Conservation (phyloP, 2,797 vertebrate species). For the Todus mexicanus region DNA sequence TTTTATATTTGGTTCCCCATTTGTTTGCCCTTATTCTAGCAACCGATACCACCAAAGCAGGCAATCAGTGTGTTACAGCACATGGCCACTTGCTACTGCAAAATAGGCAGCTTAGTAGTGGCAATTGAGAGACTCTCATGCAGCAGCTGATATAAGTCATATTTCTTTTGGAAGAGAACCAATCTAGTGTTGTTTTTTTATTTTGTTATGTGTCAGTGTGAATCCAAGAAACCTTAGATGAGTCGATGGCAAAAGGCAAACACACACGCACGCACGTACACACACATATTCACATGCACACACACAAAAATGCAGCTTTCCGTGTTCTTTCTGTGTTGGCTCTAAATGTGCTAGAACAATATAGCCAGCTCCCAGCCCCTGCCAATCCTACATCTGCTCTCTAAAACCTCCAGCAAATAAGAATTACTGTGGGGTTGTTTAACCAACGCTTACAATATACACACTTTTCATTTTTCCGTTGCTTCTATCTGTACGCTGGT, state of each 20-base stretch:
- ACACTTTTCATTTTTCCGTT: slow-evolving; percentile 73
- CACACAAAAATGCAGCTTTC: slow-evolving; percentile 68
- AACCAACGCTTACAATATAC: slow-evolving; percentile 82
- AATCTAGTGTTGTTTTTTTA: not conserved
- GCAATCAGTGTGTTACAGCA: slow-evolving; percentile 60
- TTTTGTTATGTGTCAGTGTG: slow-evolving; percentile 66
- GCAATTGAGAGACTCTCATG: slow-evolving; percentile 60
- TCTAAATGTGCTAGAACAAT: slow-evolving; percentile 72
- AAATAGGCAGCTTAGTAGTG: slow-evolving; percentile 67
- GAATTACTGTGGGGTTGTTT: slow-evolving; percentile 81
- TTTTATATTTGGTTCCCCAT: slow-evolving; percentile 73
- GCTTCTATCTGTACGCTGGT: slow-evolving; percentile 69
- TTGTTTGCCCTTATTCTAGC: slow-evolving; percentile 79
- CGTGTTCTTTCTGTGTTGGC: slow-evolving; percentile 76
- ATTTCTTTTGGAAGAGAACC: slow-evolving; percentile 77
- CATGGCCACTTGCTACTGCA: slow-evolving; percentile 69
- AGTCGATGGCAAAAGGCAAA: slow-evolving; percentile 39
- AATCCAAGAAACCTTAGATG: slow-evolving; percentile 74
- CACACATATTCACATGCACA: not conserved
- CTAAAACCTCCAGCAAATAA: slow-evolving; percentile 87
- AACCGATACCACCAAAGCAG: slow-evolving; percentile 71
- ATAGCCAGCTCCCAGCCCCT: slow-evolving; percentile 77
- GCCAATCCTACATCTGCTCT: slow-evolving; percentile 86
- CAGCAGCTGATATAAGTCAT: slow-evolving; percentile 75
- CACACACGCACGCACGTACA: slow-evolving; percentile 1